phyloP scores from a whole-genome alignment of 2,888 invertebrate species.

The Ochropleura plecta region DNA sequence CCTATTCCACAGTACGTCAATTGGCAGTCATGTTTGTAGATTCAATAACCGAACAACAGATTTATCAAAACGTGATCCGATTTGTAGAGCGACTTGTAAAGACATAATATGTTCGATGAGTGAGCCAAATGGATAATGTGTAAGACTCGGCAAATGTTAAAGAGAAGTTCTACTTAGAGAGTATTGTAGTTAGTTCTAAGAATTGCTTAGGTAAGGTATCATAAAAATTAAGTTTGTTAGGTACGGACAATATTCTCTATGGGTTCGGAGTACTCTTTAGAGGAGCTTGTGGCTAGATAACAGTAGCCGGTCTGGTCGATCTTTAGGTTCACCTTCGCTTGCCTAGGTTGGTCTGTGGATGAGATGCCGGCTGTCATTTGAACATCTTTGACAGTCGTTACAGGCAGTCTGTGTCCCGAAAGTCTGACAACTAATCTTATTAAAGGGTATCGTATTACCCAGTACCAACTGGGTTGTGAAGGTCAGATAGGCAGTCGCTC shows the following conservation, averaged over 20 bases:
- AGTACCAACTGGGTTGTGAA: too few relatives aligned
- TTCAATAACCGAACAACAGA: conserved; percentile 9
- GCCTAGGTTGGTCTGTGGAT: too few relatives aligned
- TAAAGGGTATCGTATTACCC: too few relatives aligned
- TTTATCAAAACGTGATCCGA: conserved; percentile 27
- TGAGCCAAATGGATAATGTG: not conserved
- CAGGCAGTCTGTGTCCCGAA: too few relatives aligned
- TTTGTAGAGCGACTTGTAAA: conserved; percentile 29
- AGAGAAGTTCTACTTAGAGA: not conserved
- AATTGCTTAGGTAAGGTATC: not conserved
- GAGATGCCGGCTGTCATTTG: too few relatives aligned
- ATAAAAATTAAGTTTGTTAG: not conserved
- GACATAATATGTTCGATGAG: conserved; percentile 26
- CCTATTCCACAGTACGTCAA: conserved; percentile 9
- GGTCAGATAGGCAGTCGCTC: too few relatives aligned
- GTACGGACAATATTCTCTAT: too few relatives aligned
- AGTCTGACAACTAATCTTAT: too few relatives aligned
- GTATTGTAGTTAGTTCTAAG: not conserved
- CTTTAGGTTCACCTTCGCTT: too few relatives aligned
- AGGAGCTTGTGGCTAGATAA: too few relatives aligned
- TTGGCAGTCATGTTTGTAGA: conserved; percentile 3
- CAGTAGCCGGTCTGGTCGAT: too few relatives aligned
- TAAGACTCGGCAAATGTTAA: not conserved
- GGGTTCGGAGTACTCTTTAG: not conserved
- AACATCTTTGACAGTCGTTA: too few relatives aligned